Evolutionary conservation across 2,797 vertebrate species (phyloP), one percentile per base, ranked within the genome.

Genomic region (Dipus sagitta): DNA sequence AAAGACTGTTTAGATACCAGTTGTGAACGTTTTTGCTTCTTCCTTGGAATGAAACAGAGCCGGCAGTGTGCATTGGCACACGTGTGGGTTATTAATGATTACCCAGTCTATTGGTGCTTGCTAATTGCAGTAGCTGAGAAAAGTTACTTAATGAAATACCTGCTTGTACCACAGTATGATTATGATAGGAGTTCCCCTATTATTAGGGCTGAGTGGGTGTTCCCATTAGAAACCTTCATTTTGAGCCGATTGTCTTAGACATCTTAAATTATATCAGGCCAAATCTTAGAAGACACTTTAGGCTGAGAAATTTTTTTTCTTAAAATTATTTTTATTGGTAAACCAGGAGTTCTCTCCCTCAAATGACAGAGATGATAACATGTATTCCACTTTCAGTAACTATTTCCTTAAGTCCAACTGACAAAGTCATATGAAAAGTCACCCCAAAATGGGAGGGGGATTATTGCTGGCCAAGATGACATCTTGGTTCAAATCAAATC

Each of bases 131-230:
- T 71, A 90, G 94, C 96, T 95, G 95, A 96, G 96, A 95, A 96
- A 97, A 97, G 96, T 97, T 97, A 97, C 96, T 97, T 97, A 97
- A 97, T 96, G 96, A 97, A 96, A 96, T 95, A 95, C 95, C 96
- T 96, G 95, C 96, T 96, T 93, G 89, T 85, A 88, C 96, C 93
- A 95, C 95, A 93, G 95, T 95, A 78, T 96, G 97, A 97, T 97
- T 97, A 97, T 91, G 95, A 96, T 93, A 81, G 94, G 96, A 95
- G 96, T 95, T 95, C 96, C 96, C 97, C 97, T 97, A 97, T 97
- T 97, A 97, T 97, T 97, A 97, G 97, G 95, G 89, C 92, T 96
- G 96, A 97, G 97, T 97, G 97, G 96, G 96, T 96, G 95, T 97
- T 96, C 81, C 97, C 95, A 96, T 97, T 96, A 97, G 96, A 97